Evolutionary conservation across 2,888 invertebrate genomes (phyloP).

Genomic region (Andricus curvator): DNA sequence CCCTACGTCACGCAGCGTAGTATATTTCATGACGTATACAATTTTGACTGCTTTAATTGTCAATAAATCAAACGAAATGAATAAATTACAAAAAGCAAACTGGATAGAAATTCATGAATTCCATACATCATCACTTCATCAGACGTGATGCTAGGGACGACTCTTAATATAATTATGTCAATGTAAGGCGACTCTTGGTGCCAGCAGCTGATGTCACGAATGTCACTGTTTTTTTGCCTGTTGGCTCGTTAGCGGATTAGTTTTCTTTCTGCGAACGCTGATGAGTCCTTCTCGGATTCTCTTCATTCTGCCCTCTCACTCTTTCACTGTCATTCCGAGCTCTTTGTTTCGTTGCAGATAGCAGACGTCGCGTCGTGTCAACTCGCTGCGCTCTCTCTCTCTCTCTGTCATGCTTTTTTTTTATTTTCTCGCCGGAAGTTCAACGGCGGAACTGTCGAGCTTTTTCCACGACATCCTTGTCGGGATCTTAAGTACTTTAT

Average conservation of each 20-base stretch:
- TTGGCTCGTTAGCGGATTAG: conserved; percentile 52
- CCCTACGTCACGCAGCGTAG: too few species aligned
- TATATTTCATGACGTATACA: too few species aligned
- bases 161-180: conserved; percentile 39
- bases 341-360: conserved; percentile 36
- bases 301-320: conserved; percentile 36
- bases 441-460: conserved; percentile 11
- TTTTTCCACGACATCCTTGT: conserved; percentile 27
- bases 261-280: conserved; percentile 49
- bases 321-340: conserved; percentile 41
- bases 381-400: conserved; percentile 17
- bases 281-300: conserved; percentile 50
- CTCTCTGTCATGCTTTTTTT: not conserved
- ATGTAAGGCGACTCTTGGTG: conserved; percentile 30
- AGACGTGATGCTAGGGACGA: not conserved
- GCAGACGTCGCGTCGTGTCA: conserved; percentile 38
- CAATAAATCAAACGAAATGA: too few species aligned
- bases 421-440: conserved; percentile 27
- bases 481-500: conserved; percentile 36
- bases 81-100: not conserved
- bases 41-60: too few species aligned
- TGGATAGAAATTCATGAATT: not conserved
- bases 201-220: conserved; percentile 32
- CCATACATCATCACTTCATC: not conserved
- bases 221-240: conserved; percentile 32